These are phyloP conservation scores for Scomber japonicus DNA, from an alignment of 2,113 vertebrate genomes.

Conservation along the genomic window DNA sequence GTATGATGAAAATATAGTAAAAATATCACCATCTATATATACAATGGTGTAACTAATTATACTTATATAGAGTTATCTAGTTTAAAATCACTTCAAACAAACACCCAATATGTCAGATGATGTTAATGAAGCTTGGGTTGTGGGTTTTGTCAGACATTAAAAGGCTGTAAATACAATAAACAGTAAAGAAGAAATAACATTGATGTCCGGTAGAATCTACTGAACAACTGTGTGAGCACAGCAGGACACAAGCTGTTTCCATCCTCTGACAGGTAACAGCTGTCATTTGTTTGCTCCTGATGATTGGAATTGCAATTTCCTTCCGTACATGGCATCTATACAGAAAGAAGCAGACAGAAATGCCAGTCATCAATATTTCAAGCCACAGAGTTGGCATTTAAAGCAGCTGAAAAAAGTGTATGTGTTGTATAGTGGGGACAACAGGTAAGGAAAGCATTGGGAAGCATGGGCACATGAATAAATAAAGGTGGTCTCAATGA, in stretches of 20 bases:
- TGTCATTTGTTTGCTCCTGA: constrained; percentile 24
- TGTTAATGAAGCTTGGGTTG: not conserved
- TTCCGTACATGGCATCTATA: constrained; percentile 20
- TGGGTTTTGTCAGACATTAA: not conserved
- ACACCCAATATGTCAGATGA: too few relatives aligned
- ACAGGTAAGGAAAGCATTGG: constrained; percentile 26
- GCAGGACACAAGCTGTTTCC: constrained; percentile 1
- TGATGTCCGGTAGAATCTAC: not conserved
- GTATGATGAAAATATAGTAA: too few relatives aligned
- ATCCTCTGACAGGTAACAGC: constrained; percentile 34
- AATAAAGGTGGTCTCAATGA: constrained; percentile 64
- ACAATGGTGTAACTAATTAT: too few relatives aligned
- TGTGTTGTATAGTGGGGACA: constrained; percentile 12
- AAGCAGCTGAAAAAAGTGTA: constrained; percentile 11
- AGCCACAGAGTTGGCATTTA: constrained; percentile 32
- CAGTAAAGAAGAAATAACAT: not conserved
- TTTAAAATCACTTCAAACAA: too few relatives aligned
- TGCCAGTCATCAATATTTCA: constrained; percentile 65
- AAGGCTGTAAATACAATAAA: not conserved
- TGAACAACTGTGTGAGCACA: constrained; percentile 15
- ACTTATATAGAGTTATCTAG: too few relatives aligned
- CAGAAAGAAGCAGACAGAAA: constrained; percentile 29
- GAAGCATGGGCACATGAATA: constrained; percentile 69
- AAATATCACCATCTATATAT: too few relatives aligned
- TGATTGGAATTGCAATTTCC: constrained; percentile 33